Conservation (phyloP, 2,797 vertebrate genomes). For the Chromobotia macracanthus region DNA sequence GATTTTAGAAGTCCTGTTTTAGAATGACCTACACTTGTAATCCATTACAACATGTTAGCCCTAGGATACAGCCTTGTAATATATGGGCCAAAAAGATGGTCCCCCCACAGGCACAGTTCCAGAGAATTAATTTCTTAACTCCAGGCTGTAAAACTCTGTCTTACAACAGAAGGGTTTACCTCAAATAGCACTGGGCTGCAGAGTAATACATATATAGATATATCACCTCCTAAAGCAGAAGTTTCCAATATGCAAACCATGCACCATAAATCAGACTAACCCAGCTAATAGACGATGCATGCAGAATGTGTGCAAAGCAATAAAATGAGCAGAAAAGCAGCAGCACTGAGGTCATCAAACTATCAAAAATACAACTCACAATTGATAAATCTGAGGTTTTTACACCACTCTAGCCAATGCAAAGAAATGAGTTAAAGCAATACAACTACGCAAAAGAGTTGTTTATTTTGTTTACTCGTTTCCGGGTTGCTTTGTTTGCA, state of each 20-base stretch:
- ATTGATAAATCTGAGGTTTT: background rate
- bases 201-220: background rate
- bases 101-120: constrained; percentile 13
- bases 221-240: background rate
- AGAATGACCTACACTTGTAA: background rate
- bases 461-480: background rate
- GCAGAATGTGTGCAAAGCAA: background rate
- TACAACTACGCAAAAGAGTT: background rate
- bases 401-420: background rate
- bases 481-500: background rate
- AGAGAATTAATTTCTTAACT: constrained; percentile 6
- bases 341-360: background rate
- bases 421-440: background rate
- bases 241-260: constrained; percentile 7
- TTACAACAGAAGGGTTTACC: constrained; percentile 2
- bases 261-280: background rate
- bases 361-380: background rate
- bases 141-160: background rate
- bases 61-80: background rate
- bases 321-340: background rate
- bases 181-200: background rate
- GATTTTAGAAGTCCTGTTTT: background rate
- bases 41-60: constrained; percentile 1
- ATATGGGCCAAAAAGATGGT: background rate
- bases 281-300: background rate